Percentiles rank a stretch among this genome's conserved stretches.
Conservation (phyloP, 2,888 invertebrate species). For the Pomacea canaliculata region DNA sequence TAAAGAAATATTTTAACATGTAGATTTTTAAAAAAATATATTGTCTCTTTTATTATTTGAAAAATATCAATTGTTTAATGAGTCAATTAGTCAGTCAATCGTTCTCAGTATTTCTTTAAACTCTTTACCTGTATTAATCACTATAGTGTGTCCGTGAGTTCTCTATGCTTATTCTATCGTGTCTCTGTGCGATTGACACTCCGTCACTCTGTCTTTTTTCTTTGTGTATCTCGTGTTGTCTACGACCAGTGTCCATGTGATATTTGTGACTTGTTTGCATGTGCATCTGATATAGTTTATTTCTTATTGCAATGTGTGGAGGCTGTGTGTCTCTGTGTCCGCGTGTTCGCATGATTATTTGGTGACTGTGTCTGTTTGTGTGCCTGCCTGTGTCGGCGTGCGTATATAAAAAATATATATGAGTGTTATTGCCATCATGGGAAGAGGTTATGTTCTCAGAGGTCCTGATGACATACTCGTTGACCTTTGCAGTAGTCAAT, state of each 20-base stretch:
- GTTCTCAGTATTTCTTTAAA: neutral
- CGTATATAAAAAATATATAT: neutral
- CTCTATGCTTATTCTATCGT: neutral
- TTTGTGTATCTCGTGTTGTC: neutral
- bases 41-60: no score
- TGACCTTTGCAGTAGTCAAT: no score
- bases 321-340: neutral
- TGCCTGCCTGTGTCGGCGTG: neutral
- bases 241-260: neutral
- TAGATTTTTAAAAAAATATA: no score
- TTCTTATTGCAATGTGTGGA: no score
- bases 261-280: no score
- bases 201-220: neutral
- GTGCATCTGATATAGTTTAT: no score
- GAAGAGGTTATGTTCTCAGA: neutral
- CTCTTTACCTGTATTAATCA: neutral
- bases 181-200: neutral
- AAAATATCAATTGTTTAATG: neutral
- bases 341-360: no score
- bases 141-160: neutral
- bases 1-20: no score
- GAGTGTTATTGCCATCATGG: neutral
- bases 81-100: neutral
- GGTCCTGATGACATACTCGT: neutral
- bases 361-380: neutral